Evolutionary conservation across 2,797 vertebrate species (phyloP), one percentile per base, ranked within the genome.

Genomic region (Zonotrichia albicollis): DNA sequence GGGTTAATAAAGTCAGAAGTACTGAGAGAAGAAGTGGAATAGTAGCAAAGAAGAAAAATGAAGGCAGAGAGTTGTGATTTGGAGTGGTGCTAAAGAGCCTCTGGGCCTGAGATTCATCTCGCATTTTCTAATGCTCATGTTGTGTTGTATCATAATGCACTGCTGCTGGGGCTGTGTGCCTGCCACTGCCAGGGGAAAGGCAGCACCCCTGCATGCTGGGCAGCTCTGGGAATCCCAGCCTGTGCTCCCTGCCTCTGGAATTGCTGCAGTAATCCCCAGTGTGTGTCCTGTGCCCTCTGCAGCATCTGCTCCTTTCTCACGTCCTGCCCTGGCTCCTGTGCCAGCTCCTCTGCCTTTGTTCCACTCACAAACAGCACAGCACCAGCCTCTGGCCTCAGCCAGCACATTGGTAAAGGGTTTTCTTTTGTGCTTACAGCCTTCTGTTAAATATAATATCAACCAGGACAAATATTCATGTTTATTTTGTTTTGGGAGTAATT

Each of bases 91-190:
- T 77, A 94, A 89, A 94, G 96, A 96, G 96, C 97, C 97, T 74
- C 90, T 84, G 96, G 97, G 96, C 93, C 71, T 34, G 76, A 96
- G 96, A 96, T 96, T 97, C 95, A 92, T 96, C 96, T 97, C 45
- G 75, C 94, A 91, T 97, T 97, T 96, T 82, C 87, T 96, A 89
- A 84, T 89, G 81, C 89, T 91, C 90, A 55, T 96, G 91, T 93
- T 97, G 95, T 91, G 97, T 89, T 96, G 96, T 94, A 95, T 96
- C 96, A 48, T 91, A 95, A 72, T 90, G 84, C 94, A 79, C 92
- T 82, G 94, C 89, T 96, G 3, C 95, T 79, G 77, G 90, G 72
- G 87, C 84, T 71, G 92, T 71, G 87, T 62, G 84, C 86, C 92
- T 95, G 96, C 89, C 26, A 27, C 45, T 58, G 95, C 97, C 96